These are phyloP conservation scores for Acipenser ruthenus DNA, from an alignment of 2,797 vertebrate genomes.

Conservation along the genomic window DNA sequence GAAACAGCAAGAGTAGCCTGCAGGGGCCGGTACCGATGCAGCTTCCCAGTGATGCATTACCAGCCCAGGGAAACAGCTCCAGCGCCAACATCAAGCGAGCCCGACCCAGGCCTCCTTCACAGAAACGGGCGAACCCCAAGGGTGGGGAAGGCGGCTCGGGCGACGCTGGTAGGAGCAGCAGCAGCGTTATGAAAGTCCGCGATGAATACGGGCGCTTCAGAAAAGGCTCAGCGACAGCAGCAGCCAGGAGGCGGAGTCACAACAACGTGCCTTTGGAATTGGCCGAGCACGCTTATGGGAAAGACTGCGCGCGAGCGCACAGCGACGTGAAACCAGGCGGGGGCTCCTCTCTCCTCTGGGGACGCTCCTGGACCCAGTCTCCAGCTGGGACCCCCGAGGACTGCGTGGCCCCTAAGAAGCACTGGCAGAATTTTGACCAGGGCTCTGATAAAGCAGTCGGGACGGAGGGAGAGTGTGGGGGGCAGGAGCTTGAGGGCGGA, in stretches of 20 bases:
- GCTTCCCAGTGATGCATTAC: too few species aligned
- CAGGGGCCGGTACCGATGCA: too few species aligned
- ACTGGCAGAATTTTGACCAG: constrained; percentile 79
- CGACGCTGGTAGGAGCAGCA: constrained; percentile 12
- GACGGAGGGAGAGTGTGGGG: constrained; percentile 39
- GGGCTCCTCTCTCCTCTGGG: constrained; percentile 12
- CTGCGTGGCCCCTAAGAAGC: constrained; percentile 81
- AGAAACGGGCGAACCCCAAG: constrained; percentile 34
- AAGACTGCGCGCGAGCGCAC: constrained; percentile 44
- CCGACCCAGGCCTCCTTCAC: constrained; percentile 26
- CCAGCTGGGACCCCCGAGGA: constrained; percentile 24
- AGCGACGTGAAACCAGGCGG: constrained; percentile 27
- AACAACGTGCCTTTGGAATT: constrained; percentile 44
- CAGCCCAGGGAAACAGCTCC: too few species aligned
- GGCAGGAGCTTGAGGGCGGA: constrained; percentile 42
- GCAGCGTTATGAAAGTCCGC: constrained; percentile 7
- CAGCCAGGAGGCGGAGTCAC: constrained; percentile 40
- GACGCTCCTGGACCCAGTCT: constrained; percentile 22
- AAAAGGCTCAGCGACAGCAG: constrained; percentile 33
- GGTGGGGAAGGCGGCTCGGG: constrained; percentile 19
- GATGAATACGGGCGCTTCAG: constrained; percentile 39
- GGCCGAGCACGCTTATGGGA: constrained; percentile 41
- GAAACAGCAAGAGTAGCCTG: neutral
- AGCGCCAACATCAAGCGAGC: constrained; percentile 19
- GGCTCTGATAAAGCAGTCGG: constrained; percentile 40